Conservation (phyloP, 2,113 vertebrate species). For the Sisor rabdophorus region DNA sequence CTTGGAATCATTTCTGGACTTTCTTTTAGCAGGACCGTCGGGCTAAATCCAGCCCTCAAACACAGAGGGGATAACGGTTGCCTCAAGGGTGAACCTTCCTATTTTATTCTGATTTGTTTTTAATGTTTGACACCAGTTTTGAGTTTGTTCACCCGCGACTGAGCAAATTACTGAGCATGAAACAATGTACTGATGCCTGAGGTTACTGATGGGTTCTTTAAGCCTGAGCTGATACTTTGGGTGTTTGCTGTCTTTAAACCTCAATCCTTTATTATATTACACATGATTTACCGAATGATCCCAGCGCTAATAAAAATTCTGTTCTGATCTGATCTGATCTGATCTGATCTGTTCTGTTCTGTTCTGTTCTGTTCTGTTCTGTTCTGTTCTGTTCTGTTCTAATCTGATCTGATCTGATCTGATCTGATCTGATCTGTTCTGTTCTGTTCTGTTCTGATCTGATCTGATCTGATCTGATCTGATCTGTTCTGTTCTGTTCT, state of each 20-base stretch:
- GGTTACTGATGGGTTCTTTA: slow-evolving; percentile 2
- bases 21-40: neutral
- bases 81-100: neutral
- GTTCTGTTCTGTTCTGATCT: too few species aligned
- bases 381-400: too few species aligned
- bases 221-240: neutral
- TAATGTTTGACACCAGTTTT: neutral
- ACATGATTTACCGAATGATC: neutral
- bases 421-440: too few species aligned
- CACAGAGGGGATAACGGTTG: neutral
- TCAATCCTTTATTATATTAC: neutral
- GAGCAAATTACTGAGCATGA: neutral
- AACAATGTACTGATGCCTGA: neutral
- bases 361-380: too few species aligned
- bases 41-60: neutral
- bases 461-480: too few species aligned
- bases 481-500: too few species aligned
- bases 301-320: too few species aligned
- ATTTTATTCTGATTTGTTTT: slow-evolving; percentile 8
- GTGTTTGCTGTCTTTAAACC: neutral
- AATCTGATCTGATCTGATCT: too few species aligned
- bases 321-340: too few species aligned
- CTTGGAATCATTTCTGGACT: slow-evolving; percentile 2
- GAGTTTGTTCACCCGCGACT: neutral
- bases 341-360: too few species aligned